Evolutionary conservation across 2,113 vertebrate species (phyloP), one percentile per base, ranked within the genome.

Genomic region (Columba livia): DNA sequence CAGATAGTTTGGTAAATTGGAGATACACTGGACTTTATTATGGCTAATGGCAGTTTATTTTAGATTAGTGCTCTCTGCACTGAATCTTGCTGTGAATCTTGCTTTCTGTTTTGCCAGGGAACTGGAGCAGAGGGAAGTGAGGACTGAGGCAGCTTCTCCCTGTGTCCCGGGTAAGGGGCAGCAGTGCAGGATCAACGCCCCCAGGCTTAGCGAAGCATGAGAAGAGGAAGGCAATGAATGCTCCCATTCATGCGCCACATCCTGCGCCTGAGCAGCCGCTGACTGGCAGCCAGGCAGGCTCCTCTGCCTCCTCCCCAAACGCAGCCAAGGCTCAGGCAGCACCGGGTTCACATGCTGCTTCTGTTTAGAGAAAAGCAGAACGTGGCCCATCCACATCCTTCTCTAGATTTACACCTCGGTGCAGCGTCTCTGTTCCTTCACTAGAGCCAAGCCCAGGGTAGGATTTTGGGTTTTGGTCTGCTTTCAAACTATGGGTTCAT

Each of bases 41-140:
- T 95, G 97, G 86, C 96, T 96, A 87, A 79, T 31, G 8, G 36
- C 36, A 26, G 38, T 86, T 95, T 82, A 61, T 78, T 65, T 93
- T 54, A 66, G 34, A 42, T 61, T 24, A 51, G 21, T 25, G 47
- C 13, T 53, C 56, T 51, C 53, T 40, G 40, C 9, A 2, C 44
- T 42, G 54, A 72, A 65, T 61, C 73, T 77, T 66, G 71, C 42
- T 48, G 44, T 88, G 69, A 56, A 66, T 78, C 42, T 71, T 32
- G 44, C 38, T 66, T n/a, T 91, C 23, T 80, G 34, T 50, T 79
- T 44, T 65, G 7, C 50, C 29, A 67, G 29, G 67, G 13, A 79
- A 62, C 56, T 77, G 8, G 77, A 89, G 54, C 17, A 90, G 69
- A 90, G 83, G 73, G 64, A 34, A 94, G n/a, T 4, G 34, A 48